Conservation (phyloP, 2,888 invertebrate genomes). For the Glomeris marginata region DNA sequence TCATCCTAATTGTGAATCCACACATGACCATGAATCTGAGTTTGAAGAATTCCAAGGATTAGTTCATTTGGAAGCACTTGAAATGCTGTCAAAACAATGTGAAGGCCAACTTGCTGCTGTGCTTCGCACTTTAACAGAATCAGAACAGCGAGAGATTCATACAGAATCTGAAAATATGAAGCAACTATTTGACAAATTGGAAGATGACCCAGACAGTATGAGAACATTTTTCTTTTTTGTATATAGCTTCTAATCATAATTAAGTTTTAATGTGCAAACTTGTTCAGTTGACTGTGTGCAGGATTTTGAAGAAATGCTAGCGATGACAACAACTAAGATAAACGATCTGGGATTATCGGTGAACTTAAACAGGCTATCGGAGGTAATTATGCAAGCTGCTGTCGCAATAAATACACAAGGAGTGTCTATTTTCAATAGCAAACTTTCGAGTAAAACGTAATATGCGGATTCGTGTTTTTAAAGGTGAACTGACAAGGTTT, state of each 20-base stretch:
- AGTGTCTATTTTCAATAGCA: no score
- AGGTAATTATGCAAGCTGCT: conserved; percentile 35
- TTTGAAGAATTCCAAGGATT: conserved; percentile 81
- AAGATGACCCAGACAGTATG: conserved; percentile 18
- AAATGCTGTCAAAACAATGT: conserved; percentile 74
- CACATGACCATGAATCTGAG: conserved; percentile 53
- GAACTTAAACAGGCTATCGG: conserved; percentile 45
- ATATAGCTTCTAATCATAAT: conserved; percentile 30
- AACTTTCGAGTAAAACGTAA: no score
- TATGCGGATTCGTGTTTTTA: no score
- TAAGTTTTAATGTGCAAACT: no score
- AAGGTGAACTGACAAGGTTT: no score
- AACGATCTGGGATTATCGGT: conserved; percentile 48
- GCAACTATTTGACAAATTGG: conserved; percentile 34
- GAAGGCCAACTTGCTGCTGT: conserved; percentile 53
- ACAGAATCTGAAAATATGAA: conserved; percentile 63
- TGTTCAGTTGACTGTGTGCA: no score
- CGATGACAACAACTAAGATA: conserved; percentile 33
- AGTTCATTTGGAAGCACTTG: conserved; percentile 77
- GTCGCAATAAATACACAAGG: no score
- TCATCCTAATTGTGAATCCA: conserved; percentile 34
- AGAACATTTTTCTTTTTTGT: neutral
- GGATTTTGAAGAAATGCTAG: no score
- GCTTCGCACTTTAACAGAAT: conserved; percentile 40
- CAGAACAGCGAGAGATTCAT: conserved; percentile 48